Evolutionary conservation across 2,797 vertebrate species (phyloP), one percentile per base, ranked within the genome.

Genomic region (Argentina silus): DNA sequence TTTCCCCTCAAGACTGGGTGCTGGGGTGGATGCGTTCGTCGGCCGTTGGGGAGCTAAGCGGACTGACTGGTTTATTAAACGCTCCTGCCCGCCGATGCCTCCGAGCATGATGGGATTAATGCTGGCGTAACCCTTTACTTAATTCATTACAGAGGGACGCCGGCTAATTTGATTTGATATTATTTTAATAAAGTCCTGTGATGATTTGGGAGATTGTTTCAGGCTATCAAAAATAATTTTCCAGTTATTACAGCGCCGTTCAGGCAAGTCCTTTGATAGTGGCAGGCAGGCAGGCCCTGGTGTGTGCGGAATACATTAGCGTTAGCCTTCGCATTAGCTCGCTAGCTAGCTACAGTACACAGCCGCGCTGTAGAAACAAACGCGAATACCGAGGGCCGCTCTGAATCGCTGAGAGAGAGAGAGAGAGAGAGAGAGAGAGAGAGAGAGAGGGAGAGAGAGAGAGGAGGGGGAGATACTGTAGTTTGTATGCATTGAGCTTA

Each of bases 131-230:
- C 96, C 96, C 97, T 97, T 98, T 97, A 97, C 96, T 98, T 97
- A 98, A 97, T 98, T 97, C 96, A 98, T 98, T 97, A 97, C 96
- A 94, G 94, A 94, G 93, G 95, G 94, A 95, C 93, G 95, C 79
- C 53, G 91, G 96, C 96, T 98, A 98, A 98, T 98, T 98, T 98
- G 96, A 98, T 98, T 98, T 97, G 96, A 98, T 98, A 98, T 98
- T 98, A 96, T 98, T 98, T 98, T 98, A 98, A 98, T 98, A 98
- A 98, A 97, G 82, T 97, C 98, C 97, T 97, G 96, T 97, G 83
- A 97, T 98, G 90, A 98, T 98, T 97, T 96, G 82, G 96, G 95
- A 97, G 96, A 98, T 98, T 98, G 97, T 98, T 98, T 98, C 96
- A 96, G 97, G 97, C 97, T 97, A 98, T 98, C 96, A 96, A 96